Percentiles rank a stretch among this genome's conserved stretches.
These are phyloP conservation scores for Dugesia japonica DNA, from an alignment of 2,888 invertebrate species.

Conservation along the genomic window DNA sequence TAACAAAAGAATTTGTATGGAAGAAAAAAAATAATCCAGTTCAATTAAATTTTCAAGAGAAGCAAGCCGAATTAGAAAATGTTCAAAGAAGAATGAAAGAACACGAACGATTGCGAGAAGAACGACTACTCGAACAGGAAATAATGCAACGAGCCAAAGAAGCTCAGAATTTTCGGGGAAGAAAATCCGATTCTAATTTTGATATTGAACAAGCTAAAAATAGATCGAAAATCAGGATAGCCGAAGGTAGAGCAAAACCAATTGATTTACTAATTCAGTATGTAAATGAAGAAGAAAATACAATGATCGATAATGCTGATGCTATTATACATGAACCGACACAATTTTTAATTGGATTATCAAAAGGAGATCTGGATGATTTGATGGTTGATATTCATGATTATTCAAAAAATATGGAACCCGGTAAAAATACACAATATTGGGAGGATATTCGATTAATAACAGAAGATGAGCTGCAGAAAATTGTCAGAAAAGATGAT, in stretches of 20 bases:
- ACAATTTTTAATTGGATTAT: slow-evolving; percentile 53
- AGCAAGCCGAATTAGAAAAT: slow-evolving; percentile 64
- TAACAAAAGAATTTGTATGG: slow-evolving; percentile 89
- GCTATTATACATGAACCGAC: slow-evolving; percentile 83
- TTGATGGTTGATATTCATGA: slow-evolving; percentile 76
- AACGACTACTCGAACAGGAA: slow-evolving; percentile 56
- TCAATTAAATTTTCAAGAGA: slow-evolving; percentile 52
- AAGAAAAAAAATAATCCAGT: slow-evolving; percentile 84
- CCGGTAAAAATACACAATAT: slow-evolving; percentile 69
- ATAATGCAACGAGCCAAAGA: slow-evolving; percentile 68
- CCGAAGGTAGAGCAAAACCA: slow-evolving; percentile 87
- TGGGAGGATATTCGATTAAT: slow-evolving; percentile 91
- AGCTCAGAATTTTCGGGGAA: slow-evolving; percentile 66
- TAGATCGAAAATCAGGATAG: slow-evolving; percentile 79
- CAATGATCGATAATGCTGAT: slow-evolving; percentile 71
- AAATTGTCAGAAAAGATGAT: slow-evolving; percentile 39
- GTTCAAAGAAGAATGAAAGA: slow-evolving; percentile 75
- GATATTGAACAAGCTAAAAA: slow-evolving; percentile 65
- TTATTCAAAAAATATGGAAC: slow-evolving; percentile 66
- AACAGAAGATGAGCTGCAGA: slow-evolving; percentile 62
- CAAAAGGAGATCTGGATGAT: slow-evolving; percentile 77
- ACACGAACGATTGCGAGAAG: slow-evolving; percentile 59
- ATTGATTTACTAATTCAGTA: slow-evolving; percentile 92
- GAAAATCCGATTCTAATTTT: slow-evolving; percentile 12
- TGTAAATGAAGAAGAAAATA: slow-evolving; percentile 52